A percentile compares a stretch with the other conserved stretches of the same genome.
These are phyloP conservation scores for Boleophthalmus pectinirostris DNA, from an alignment of 2,113 vertebrate genomes.

Conservation along the genomic window DNA sequence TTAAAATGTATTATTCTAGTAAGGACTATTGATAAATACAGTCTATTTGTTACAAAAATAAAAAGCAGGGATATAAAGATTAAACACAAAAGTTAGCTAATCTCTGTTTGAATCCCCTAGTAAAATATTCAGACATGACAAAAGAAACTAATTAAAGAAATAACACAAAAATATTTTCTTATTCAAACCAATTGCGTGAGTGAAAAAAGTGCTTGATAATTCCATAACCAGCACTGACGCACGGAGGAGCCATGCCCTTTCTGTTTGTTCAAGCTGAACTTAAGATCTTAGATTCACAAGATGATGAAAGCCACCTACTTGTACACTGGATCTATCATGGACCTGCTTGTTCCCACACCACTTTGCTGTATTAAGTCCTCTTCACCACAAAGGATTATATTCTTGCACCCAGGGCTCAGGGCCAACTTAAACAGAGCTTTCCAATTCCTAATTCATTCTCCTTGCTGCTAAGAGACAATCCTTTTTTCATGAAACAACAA, in stretches of 20 bases:
- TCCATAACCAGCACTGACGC: conserved; percentile 24
- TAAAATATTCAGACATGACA: too few species aligned
- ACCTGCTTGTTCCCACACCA: conserved; percentile 40
- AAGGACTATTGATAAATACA: too few species aligned
- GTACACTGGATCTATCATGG: conserved; percentile 32
- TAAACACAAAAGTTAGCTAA: background rate
- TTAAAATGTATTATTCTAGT: too few species aligned
- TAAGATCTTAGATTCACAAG: conserved; percentile 36
- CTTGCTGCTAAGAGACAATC: conserved; percentile 41
- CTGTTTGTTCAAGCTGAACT: conserved; percentile 26
- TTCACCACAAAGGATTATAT: conserved; percentile 24
- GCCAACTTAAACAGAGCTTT: conserved; percentile 46
- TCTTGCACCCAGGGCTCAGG: conserved; percentile 15
- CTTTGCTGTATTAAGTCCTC: conserved; percentile 19
- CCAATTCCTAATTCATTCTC: conserved; percentile 30
- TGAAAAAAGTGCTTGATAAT: conserved; percentile 24
- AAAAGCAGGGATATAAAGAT: too few species aligned
- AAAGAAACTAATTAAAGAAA: too few species aligned
- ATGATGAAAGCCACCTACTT: conserved; percentile 32
- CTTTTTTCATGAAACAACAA: conserved; percentile 27
- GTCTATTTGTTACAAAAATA: background rate
- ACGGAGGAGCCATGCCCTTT: conserved; percentile 7
- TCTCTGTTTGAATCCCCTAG: background rate
- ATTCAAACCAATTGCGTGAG: background rate
- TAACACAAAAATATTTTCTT: too few species aligned